Conservation (phyloP, 2,113 vertebrate species). For the Alexandromys fortis region DNA sequence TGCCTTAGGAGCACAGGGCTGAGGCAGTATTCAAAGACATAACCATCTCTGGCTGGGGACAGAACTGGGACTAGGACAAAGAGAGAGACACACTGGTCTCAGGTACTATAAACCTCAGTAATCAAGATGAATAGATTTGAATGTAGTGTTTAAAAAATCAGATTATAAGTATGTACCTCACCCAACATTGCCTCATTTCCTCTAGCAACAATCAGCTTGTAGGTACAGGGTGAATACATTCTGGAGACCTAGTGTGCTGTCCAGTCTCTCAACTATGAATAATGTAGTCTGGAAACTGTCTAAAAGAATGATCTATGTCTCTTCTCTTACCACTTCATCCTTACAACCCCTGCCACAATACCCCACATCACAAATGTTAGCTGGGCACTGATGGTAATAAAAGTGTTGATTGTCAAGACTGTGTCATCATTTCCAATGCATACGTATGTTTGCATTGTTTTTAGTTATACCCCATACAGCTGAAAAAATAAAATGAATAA, state of each 20-base stretch:
- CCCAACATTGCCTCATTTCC: not conserved
- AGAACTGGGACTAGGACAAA: not conserved
- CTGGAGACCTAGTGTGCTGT: not conserved
- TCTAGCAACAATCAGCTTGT: not conserved
- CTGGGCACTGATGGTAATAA: not conserved
- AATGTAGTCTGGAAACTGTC: not conserved
- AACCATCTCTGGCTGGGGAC: not conserved
- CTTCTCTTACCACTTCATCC: not conserved
- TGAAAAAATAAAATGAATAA: conserved; percentile 29
- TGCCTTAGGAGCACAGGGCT: not conserved
- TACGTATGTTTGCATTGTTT: not conserved
- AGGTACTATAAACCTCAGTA: not conserved
- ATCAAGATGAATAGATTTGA: not conserved
- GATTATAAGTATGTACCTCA: not conserved
- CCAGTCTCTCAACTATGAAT: not conserved
- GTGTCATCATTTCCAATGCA: not conserved
- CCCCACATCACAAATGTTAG: not conserved
- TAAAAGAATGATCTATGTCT: not conserved
- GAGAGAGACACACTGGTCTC: not conserved
- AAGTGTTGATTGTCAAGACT: not conserved
- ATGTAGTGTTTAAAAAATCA: not conserved
- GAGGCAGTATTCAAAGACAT: not conserved
- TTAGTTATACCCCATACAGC: not conserved
- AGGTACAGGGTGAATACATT: not conserved
- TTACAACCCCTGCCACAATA: not conserved